Percentiles rank a stretch among this genome's conserved stretches.
These are phyloP conservation scores for Rosalia funebris DNA, from an alignment of 2,888 invertebrate species.

Conservation along the genomic window DNA sequence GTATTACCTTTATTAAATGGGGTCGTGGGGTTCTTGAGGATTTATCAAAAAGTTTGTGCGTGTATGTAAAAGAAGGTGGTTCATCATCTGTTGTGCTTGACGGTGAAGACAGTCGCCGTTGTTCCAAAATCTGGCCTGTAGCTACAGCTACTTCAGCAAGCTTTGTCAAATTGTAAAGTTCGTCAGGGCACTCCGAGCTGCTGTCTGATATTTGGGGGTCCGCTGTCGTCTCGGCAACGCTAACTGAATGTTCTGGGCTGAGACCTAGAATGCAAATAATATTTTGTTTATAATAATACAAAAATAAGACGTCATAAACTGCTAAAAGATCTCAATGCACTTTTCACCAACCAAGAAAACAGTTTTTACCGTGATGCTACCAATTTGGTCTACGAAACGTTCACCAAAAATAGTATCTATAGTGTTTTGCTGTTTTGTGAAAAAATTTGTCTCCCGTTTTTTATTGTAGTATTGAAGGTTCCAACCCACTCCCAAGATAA, in stretches of 20 bases:
- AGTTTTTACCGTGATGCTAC: too few species aligned
- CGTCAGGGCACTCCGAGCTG: conserved; percentile 68
- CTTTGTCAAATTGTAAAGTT: conserved; percentile 79
- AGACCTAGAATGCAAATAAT: conserved; percentile 54
- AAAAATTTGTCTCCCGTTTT: too few species aligned
- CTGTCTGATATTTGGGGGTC: conserved; percentile 54
- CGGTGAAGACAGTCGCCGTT: conserved; percentile 53
- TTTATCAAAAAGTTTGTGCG: conserved; percentile 64
- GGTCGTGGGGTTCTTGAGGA: conserved; percentile 59
- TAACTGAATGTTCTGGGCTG: conserved; percentile 63
- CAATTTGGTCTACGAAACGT: too few species aligned
- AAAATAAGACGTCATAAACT: too few species aligned
- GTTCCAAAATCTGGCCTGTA: conserved; percentile 68
- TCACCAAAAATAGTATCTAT: too few species aligned
- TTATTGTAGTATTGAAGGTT: too few species aligned
- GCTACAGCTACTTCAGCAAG: conserved; percentile 79
- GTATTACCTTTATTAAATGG: conserved; percentile 58
- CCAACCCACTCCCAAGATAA: too few species aligned
- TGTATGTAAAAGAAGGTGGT: conserved; percentile 56
- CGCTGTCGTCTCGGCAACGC: conserved; percentile 58
- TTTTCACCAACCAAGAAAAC: too few species aligned
- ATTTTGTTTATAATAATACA: too few species aligned
- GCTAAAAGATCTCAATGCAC: too few species aligned
- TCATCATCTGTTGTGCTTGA: conserved; percentile 46
- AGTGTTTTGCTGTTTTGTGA: too few species aligned